Conservation (phyloP, 2,797 vertebrate species). For the Eulemur coronatus region DNA sequence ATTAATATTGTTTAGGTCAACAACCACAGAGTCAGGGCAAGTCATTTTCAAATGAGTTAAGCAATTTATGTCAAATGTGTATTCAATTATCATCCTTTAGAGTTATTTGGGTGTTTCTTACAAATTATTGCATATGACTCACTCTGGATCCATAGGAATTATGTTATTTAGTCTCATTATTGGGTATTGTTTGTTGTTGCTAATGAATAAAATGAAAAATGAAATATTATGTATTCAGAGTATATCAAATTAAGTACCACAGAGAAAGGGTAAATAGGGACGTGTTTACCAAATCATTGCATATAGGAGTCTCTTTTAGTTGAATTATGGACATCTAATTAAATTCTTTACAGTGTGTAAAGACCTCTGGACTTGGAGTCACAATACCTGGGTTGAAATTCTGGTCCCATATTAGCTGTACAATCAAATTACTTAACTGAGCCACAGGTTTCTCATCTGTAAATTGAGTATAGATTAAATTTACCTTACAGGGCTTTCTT, state of each 20-base stretch:
- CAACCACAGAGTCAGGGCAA: background rate
- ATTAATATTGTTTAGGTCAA: background rate
- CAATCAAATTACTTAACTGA: background rate
- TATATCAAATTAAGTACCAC: slow-evolving; percentile 47
- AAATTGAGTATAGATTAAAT: slow-evolving; percentile 4
- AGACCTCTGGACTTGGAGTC: background rate
- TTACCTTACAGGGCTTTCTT: background rate
- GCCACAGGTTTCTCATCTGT: background rate
- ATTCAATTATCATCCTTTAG: slow-evolving; percentile 20
- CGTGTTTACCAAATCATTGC: background rate
- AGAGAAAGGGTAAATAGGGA: background rate
- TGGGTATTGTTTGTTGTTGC: slow-evolving; percentile 38
- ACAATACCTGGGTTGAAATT: slow-evolving; percentile 27
- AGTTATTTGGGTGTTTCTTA: slow-evolving; percentile 47
- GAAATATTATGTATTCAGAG: slow-evolving; percentile 18
- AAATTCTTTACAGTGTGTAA: background rate
- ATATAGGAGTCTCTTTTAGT: background rate
- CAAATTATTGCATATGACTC: slow-evolving; percentile 55
- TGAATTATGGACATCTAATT: slow-evolving; percentile 18
- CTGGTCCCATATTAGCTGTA: background rate
- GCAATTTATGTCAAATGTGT: slow-evolving; percentile 36
- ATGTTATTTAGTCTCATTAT: slow-evolving; percentile 53
- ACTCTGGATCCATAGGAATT: slow-evolving; percentile 25
- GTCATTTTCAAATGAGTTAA: slow-evolving; percentile 42
- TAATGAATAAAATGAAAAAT: slow-evolving; percentile 65